Evolutionary conservation across 1,140 invertebrate genomes (phyloP).

Genomic region (Sinonovacula constricta): DNA sequence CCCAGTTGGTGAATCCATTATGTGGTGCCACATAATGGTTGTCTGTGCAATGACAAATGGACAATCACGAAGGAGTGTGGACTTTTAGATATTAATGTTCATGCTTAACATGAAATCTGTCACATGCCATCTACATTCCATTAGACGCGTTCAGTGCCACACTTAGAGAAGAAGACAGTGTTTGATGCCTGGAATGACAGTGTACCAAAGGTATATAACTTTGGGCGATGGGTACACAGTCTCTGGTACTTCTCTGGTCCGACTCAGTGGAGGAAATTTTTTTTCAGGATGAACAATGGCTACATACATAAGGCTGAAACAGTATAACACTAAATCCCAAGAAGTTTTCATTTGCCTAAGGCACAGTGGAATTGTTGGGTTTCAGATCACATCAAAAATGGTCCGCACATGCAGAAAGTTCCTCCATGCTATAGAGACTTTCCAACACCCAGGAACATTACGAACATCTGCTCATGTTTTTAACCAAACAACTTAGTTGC

Average conservation of each 20-base stretch:
- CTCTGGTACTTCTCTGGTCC: conserved; percentile 51
- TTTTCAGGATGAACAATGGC: conserved; percentile 39
- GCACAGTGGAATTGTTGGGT: conserved; percentile 61
- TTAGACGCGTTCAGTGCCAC: conserved; percentile 50
- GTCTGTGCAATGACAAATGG: no score
- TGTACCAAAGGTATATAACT: conserved; percentile 51
- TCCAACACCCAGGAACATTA: conserved; percentile 52
- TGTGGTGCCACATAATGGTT: conserved; percentile 61
- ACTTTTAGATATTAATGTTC: conserved; percentile 55
- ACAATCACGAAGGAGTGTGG: conserved; percentile 51
- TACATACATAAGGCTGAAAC: conserved; percentile 55
- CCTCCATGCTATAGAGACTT: conserved; percentile 46
- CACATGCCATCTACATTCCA: conserved; percentile 57
- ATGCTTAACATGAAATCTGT: conserved; percentile 51
- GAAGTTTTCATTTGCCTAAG: conserved; percentile 59
- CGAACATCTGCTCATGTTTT: no score
- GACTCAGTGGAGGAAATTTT: conserved; percentile 42
- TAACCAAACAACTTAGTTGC: no score
- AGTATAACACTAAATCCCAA: conserved; percentile 66
- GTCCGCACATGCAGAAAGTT: conserved; percentile 47
- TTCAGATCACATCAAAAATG: conserved; percentile 47
- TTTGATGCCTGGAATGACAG: conserved; percentile 58
- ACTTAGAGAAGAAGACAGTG: conserved; percentile 48
- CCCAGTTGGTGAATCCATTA: conserved; percentile 53
- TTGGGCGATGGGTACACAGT: conserved; percentile 58